A percentile compares a stretch with the other conserved stretches of the same genome.
Evolutionary conservation across 2,797 vertebrate species (phyloP).

Genomic region (Bovichtus variegatus): DNA sequence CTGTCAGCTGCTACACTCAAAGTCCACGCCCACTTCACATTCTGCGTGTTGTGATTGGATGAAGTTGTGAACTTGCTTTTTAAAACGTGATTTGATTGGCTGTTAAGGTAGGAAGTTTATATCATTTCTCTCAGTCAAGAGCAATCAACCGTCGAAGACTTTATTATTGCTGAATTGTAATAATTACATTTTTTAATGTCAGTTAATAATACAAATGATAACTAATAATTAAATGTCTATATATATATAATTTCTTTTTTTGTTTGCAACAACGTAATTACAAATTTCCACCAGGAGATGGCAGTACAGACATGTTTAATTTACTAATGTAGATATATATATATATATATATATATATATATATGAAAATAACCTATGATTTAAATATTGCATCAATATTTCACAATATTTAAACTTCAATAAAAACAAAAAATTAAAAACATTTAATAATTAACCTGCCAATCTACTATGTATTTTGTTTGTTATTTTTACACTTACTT

Average conservation of each 20-base stretch:
- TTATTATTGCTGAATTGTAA: too few species aligned
- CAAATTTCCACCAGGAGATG: conserved; percentile 59
- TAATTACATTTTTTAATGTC: too few species aligned
- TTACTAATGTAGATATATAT: background rate
- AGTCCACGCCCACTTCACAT: conserved; percentile 49
- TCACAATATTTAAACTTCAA: background rate
- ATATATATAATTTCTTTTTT: too few species aligned
- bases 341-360: too few species aligned
- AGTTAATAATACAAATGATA: too few species aligned
- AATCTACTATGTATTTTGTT: background rate
- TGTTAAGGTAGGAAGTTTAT: conserved; percentile 4
- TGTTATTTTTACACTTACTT: background rate
- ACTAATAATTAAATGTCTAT: too few species aligned
- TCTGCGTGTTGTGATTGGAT: conserved; percentile 68
- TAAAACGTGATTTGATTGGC: conserved; percentile 64
- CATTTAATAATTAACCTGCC: background rate
- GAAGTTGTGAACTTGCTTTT: rapidly evolving
- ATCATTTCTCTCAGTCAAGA: conserved; percentile 27
- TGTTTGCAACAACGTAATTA: too few species aligned
- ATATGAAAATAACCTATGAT: background rate
- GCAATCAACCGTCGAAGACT: conserved; percentile 34
- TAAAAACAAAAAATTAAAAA: background rate
- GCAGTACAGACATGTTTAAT: conserved; percentile 33
- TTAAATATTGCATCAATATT: background rate
- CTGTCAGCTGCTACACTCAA: conserved; percentile 43